phyloP scores from a whole-genome alignment of 1,140 invertebrate species.

The Camponotus floridanus region DNA sequence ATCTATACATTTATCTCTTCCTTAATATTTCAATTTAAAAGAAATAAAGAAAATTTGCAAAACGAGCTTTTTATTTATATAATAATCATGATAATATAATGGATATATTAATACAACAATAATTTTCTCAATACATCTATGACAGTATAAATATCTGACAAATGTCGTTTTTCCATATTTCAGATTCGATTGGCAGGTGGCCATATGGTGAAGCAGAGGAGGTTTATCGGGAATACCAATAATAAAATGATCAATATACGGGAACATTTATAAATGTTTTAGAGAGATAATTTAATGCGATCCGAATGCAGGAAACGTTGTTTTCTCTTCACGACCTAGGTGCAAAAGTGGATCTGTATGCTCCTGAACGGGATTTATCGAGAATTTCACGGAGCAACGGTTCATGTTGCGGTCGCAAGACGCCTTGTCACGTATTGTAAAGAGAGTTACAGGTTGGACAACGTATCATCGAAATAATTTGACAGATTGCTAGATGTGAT shows the following conservation, averaged over 20 bases:
- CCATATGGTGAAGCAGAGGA: constrained; percentile 83
- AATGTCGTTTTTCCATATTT: constrained; percentile 23
- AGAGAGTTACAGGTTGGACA: constrained; percentile 28
- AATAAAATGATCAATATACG: constrained; percentile 84
- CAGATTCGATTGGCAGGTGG: constrained; percentile 80
- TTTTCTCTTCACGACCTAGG: neutral
- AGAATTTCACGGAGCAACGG: neutral
- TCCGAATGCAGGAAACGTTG: neutral
- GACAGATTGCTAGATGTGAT: constrained; percentile 41
- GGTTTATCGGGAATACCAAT: constrained; percentile 83
- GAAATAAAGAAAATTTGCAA: neutral
- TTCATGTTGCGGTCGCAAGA: neutral
- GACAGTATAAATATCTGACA: neutral
- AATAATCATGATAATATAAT: too few relatives aligned
- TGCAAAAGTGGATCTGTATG: constrained; percentile 18
- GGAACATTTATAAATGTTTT: constrained; percentile 75
- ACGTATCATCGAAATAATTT: neutral
- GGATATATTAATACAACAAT: neutral
- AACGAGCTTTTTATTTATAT: too few relatives aligned
- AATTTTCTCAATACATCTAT: neutral
- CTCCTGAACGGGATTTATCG: neutral
- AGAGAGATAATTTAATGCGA: constrained; percentile 12
- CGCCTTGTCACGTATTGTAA: neutral
- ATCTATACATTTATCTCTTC: too few relatives aligned
- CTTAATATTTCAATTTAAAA: constrained; percentile 13